Percentiles rank a stretch among this genome's conserved stretches.
Evolutionary conservation across 1,140 invertebrate genomes (phyloP).

Genomic region (Trypoxylus dichotomus): DNA sequence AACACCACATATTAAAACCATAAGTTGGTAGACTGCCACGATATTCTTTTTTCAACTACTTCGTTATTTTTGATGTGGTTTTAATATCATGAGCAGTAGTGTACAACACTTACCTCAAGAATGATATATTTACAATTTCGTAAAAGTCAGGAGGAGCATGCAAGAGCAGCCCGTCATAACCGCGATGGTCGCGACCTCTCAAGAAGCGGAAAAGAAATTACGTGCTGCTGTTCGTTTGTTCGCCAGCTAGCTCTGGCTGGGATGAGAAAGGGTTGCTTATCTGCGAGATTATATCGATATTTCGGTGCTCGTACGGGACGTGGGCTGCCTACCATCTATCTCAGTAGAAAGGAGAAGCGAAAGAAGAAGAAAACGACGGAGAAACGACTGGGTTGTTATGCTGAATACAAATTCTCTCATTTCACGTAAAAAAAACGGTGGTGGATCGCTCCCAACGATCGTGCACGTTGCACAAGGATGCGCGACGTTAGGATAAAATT

Average conservation of each 20-base stretch:
- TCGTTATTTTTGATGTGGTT: too few species aligned
- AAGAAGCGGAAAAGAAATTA: not conserved
- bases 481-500: too few species aligned
- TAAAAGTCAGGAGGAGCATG: not conserved
- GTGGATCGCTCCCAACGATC: not conserved
- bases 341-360: conserved; percentile 2
- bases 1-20: too few species aligned
- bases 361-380: conserved; percentile 32
- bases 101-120: not conserved
- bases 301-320: conserved; percentile 43
- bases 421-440: conserved; percentile 38
- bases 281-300: conserved; percentile 48
- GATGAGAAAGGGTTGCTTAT: conserved; percentile 43
- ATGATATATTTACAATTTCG: not conserved
- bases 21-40: too few species aligned
- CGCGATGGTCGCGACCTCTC: not conserved
- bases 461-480: not conserved
- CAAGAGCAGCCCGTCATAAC: not conserved
- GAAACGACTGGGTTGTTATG: conserved; percentile 32
- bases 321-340: conserved; percentile 47
- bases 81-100: too few species aligned
- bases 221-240: not conserved
- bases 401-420: conserved; percentile 50
- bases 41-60: too few species aligned
- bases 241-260: too few species aligned